These are phyloP conservation scores for Coptodon bakossiorum DNA, from an alignment of 2,113 vertebrate genomes.

Conservation along the genomic window DNA sequence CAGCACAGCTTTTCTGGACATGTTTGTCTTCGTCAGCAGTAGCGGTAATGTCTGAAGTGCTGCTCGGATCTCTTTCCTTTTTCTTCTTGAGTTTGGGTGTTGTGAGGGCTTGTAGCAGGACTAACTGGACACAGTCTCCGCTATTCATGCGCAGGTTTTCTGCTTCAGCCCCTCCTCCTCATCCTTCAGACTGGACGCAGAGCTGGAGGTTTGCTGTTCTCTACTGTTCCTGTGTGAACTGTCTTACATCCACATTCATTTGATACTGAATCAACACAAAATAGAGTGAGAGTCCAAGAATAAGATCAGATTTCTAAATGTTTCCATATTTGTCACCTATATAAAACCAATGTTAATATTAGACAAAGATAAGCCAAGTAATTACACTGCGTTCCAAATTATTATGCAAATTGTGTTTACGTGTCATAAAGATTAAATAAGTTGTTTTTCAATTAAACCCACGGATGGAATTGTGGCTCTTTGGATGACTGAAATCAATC, in stretches of 20 bases:
- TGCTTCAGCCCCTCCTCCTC: background rate
- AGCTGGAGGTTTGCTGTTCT: background rate
- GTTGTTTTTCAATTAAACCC: background rate
- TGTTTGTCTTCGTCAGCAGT: background rate
- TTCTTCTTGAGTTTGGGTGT: background rate
- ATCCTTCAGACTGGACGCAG: background rate
- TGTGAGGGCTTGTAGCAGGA: background rate
- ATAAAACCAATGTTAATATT: background rate
- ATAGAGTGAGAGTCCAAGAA: background rate
- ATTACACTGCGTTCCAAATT: fast-evolving
- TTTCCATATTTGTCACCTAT: background rate
- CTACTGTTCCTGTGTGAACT: background rate
- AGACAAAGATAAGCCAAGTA: fast-evolving
- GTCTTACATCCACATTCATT: background rate
- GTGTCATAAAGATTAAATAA: background rate
- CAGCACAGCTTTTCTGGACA: background rate
- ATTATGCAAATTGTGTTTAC: background rate
- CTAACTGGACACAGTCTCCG: background rate
- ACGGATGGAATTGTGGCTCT: background rate
- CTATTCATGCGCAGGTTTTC: background rate
- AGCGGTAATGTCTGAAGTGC: background rate
- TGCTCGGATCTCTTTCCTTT: fast-evolving
- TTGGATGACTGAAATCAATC: background rate
- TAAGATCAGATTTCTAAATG: background rate
- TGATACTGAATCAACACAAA: background rate